Percentiles rank a stretch among this genome's conserved stretches.
Evolutionary conservation across 2,797 vertebrate species (phyloP).

Genomic region (Falco rusticolus): DNA sequence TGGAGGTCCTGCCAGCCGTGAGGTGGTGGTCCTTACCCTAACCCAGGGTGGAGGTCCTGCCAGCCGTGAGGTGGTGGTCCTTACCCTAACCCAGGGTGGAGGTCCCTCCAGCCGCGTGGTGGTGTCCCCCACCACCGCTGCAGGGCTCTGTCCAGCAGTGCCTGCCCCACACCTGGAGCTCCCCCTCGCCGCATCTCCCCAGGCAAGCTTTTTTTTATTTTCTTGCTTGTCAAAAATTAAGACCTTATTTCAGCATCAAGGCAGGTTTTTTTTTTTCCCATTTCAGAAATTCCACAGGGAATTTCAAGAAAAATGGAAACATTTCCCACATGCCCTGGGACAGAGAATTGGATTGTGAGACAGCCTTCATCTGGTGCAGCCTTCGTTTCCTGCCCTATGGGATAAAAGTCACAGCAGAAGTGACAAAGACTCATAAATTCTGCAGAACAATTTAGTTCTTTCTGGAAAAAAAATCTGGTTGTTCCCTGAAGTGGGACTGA

Average conservation of each 20-base stretch:
- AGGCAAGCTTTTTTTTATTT: neutral
- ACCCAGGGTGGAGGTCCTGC: neutral
- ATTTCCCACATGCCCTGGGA: neutral
- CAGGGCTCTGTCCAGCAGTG: neutral
- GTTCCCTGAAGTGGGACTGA: neutral
- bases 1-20: neutral
- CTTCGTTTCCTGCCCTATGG: neutral
- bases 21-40: neutral
- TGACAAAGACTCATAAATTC: constrained; percentile 34
- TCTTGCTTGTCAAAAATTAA: neutral
- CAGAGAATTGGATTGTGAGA: neutral
- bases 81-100: neutral
- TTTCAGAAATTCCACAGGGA: neutral
- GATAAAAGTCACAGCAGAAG: constrained; percentile 32
- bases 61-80: neutral
- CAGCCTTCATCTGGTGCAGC: neutral
- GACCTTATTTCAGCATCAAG: neutral
- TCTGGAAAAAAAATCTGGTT: constrained; percentile 45
- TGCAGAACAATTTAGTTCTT: constrained; percentile 3
- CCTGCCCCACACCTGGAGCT: neutral
- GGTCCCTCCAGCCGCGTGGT: neutral
- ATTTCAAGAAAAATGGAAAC: constrained; percentile 1
- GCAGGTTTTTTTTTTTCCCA: accelerated
- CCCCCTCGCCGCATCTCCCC: accelerated
- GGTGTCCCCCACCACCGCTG: neutral